phyloP scores from a whole-genome alignment of 2,888 invertebrate species.

The Dromius quadrimaculatus region DNA sequence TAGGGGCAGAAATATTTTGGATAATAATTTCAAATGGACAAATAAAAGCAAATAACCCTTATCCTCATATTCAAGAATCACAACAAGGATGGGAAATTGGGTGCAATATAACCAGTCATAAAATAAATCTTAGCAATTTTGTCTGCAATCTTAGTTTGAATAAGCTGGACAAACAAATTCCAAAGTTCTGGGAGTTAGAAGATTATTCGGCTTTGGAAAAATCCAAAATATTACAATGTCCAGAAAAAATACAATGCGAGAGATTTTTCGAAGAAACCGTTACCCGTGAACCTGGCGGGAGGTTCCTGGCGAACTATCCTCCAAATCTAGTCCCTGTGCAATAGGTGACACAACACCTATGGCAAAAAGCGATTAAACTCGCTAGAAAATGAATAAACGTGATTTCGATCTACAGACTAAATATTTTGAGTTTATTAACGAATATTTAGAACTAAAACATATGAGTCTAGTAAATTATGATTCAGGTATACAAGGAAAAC shows the following conservation, averaged over 20 bases:
- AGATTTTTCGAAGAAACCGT: neutral
- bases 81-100: constrained; percentile 56
- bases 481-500: neutral
- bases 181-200: constrained; percentile 57
- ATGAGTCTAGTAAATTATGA: neutral
- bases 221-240: neutral
- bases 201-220: constrained; percentile 33
- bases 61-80: constrained; percentile 51
- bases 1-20: constrained; percentile 47
- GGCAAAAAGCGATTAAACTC: too few relatives aligned
- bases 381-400: neutral
- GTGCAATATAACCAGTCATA: neutral
- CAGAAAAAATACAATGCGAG: neutral
- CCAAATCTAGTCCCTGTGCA: too few relatives aligned
- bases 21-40: constrained; percentile 48
- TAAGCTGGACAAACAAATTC: neutral
- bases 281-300: neutral
- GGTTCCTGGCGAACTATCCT: too few relatives aligned
- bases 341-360: too few relatives aligned
- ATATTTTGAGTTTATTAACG: constrained; percentile 6
- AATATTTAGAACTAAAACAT: constrained; percentile 2
- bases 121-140: neutral
- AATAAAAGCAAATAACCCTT: constrained; percentile 7
- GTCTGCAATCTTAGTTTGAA: neutral
- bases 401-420: neutral